Percentiles rank a stretch among this genome's conserved stretches.
These are phyloP conservation scores for Odobenus rosmarus DNA, from an alignment of 2,113 vertebrate species.

Conservation along the genomic window DNA sequence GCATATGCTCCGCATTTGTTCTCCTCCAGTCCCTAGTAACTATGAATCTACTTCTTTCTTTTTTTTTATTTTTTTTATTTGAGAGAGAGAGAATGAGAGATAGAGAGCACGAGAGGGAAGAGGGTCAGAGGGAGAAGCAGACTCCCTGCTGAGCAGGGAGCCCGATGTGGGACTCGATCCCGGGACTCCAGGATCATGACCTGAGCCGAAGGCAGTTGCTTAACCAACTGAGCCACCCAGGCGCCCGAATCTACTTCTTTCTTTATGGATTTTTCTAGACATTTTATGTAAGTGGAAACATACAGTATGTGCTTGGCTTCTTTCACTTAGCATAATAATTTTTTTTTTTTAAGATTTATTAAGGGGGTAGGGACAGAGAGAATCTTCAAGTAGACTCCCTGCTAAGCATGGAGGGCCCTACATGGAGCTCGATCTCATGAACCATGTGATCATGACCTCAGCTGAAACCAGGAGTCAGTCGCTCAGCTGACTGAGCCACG, in stretches of 20 bases:
- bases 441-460: background rate
- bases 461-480: background rate
- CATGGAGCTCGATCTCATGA: background rate
- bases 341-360: background rate
- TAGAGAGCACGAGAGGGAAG: too few relatives aligned
- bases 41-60: background rate
- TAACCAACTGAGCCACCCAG: too few relatives aligned
- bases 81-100: too few relatives aligned
- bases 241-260: conserved; percentile 5
- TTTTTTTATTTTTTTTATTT: too few relatives aligned
- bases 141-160: too few relatives aligned
- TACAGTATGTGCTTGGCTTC: background rate
- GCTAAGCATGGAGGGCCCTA: background rate
- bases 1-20: background rate
- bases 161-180: too few relatives aligned
- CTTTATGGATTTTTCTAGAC: background rate
- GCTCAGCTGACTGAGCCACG: background rate
- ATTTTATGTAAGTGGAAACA: background rate
- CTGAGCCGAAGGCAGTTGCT: too few relatives aligned
- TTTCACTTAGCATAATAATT: background rate
- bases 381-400: background rate
- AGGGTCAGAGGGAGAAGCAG: too few relatives aligned
- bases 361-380: background rate
- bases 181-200: too few relatives aligned
- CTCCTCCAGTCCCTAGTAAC: background rate